Base-by-base conservation (phyloP, 2,888 invertebrate species). In the Malachius bipustulatus region DNA sequence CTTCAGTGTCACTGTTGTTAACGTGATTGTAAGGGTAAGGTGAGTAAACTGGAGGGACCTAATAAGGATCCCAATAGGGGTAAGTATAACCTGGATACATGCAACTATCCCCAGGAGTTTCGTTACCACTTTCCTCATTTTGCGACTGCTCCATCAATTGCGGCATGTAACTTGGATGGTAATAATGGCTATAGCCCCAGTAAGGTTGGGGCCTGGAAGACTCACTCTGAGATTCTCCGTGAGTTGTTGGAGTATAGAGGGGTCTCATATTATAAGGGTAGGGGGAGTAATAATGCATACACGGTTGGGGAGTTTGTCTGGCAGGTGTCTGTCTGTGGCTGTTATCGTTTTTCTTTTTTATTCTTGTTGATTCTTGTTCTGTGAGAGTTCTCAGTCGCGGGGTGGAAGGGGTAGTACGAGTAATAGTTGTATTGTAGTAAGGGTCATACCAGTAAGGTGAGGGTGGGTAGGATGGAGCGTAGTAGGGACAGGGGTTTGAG, bases 31-130 rank as follows among this genome's bases (percentile, higher is more conserved):
- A 55, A 1, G 48, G 50, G 32, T 55, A 52, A 2, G 53, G 54
- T 3, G 56, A 51, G 37, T 56, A 55, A 45, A 51, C 50, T 45
- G 48, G 44, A 19, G 57, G 42, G 29, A 47, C 51, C 36, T 55
- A 57, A 27, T 59, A 60, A 2, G 61, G 60, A 42, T 61, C 58
- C 49, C 54, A 61, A 43, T 58, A 59, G 3, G 54, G 16, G 27
- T 34, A 34, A 15, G 27, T 11, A n/a, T 9, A 15, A 28, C 19
- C n/a, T n/a, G 16, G 24, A 12, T 14, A 24, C 28, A 34, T 16
- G 35, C 33, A 14, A 13, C 9, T 26, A 16, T 36, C 15, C 13
- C 35, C 26, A 26, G 14, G 16, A 4, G 15, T 9, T 32, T 15
- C 16, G 9, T 26, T n/a, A 19, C n/a, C 24, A 19, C n/a, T 19